A percentile compares a stretch with the other conserved stretches of the same genome.
Conservation (phyloP, 2,113 vertebrate species). For the Dicerorhinus sumatrensis region DNA sequence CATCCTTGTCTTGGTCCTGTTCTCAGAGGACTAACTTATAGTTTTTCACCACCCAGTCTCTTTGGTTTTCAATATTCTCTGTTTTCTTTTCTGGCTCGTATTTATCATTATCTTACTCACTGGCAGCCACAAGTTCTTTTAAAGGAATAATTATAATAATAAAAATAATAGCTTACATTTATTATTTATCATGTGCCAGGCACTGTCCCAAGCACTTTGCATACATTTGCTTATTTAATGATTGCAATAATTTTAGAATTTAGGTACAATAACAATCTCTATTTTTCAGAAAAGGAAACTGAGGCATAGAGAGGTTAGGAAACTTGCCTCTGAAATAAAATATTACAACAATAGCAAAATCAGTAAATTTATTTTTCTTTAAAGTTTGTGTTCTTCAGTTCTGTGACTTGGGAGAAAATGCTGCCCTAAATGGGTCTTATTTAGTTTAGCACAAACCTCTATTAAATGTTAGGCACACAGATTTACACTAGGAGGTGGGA, state of each 20-base stretch:
- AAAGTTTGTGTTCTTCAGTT: background rate
- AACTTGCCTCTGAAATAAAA: background rate
- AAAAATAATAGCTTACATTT: background rate
- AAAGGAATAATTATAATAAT: background rate
- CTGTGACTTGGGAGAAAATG: background rate
- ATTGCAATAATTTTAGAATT: background rate
- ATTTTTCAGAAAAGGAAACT: slow-evolving; percentile 6
- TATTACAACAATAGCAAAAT: background rate
- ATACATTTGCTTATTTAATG: background rate
- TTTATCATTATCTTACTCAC: background rate
- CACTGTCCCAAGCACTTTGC: background rate
- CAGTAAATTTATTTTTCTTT: background rate
- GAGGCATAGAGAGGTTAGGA: background rate
- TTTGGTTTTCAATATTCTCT: background rate
- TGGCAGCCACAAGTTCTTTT: background rate
- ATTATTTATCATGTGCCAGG: background rate
- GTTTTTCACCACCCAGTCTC: too few relatives aligned
- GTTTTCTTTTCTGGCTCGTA: background rate
- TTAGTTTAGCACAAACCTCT: background rate
- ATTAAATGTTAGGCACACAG: background rate
- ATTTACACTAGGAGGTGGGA: background rate
- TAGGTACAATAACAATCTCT: background rate
- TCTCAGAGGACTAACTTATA: too few relatives aligned
- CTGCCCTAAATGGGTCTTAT: background rate
- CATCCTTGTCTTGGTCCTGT: too few relatives aligned